phyloP scores from a whole-genome alignment of 2,797 vertebrate species.

The Agapornis canus region DNA sequence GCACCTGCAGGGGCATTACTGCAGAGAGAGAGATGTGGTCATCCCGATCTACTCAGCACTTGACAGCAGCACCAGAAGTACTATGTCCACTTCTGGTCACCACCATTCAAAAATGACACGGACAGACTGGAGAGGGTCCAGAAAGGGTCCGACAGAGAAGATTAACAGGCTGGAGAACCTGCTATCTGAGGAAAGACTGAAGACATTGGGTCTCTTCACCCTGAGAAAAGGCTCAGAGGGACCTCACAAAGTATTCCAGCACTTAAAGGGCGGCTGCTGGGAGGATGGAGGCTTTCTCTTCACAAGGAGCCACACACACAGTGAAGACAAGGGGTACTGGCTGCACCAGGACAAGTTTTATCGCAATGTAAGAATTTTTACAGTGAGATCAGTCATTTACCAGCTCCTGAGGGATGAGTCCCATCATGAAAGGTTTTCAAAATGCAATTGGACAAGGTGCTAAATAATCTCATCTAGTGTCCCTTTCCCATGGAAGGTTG shows the following conservation, averaged over 20 bases:
- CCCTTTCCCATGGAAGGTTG: not conserved
- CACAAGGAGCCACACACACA: rapidly evolving
- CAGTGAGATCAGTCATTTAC: not conserved
- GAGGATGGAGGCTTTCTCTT: not conserved
- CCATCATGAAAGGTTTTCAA: not conserved
- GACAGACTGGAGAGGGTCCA: not conserved
- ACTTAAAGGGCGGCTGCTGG: not conserved
- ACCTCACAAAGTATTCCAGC: not conserved
- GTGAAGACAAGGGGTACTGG: not conserved
- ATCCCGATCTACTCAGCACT: not conserved
- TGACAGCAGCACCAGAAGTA: not conserved
- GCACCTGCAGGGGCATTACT: not conserved
- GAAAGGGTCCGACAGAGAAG: not conserved
- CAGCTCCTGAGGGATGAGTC: not conserved
- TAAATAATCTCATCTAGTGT: not conserved
- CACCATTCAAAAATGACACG: not conserved
- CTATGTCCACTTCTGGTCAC: not conserved
- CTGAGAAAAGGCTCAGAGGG: not conserved
- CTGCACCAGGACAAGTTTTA: not conserved
- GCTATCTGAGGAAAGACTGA: not conserved
- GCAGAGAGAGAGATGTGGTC: not conserved
- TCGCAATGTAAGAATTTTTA: not conserved
- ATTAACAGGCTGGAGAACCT: not conserved
- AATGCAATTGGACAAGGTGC: not conserved
- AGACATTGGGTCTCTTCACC: not conserved